phyloP scores from a whole-genome alignment of 2,797 vertebrate species.

The Pogonophryne albipinna region DNA sequence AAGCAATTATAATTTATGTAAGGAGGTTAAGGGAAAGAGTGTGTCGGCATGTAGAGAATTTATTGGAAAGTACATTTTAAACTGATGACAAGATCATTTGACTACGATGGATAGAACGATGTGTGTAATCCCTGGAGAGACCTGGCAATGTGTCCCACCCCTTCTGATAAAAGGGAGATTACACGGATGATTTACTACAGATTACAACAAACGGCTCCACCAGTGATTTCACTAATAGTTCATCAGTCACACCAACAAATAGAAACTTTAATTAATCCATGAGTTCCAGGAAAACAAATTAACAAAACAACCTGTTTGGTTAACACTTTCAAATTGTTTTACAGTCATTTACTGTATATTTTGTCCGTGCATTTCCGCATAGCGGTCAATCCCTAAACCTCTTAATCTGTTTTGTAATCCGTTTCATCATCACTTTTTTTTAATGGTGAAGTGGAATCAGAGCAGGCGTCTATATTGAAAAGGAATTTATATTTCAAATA shows the following conservation, averaged over 20 bases:
- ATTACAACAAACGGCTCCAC: slow-evolving; percentile 64
- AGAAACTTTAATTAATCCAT: slow-evolving; percentile 1
- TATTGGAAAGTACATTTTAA: slow-evolving; percentile 4
- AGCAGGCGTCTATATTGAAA: slow-evolving; percentile 24
- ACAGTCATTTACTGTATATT: slow-evolving; percentile 29
- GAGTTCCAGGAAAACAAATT: slow-evolving; percentile 8
- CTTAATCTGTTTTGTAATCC: slow-evolving; percentile 72
- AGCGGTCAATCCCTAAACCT: slow-evolving; percentile 60
- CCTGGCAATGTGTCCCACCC: slow-evolving; percentile 34
- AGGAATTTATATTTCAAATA: background rate
- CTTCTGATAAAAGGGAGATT: slow-evolving; percentile 81
- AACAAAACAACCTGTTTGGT: slow-evolving; percentile 11
- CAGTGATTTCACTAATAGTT: slow-evolving; percentile 13
- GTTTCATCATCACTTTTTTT: slow-evolving; percentile 72
- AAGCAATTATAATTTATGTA: too few species aligned
- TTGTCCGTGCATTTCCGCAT: slow-evolving; percentile 26
- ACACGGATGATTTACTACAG: slow-evolving; percentile 73
- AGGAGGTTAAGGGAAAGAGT: too few species aligned
- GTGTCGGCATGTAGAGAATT: background rate
- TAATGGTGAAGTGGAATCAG: slow-evolving; percentile 53
- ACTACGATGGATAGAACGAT: slow-evolving; percentile 47
- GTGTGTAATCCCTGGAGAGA: slow-evolving; percentile 69
- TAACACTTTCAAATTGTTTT: background rate
- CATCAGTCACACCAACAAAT: background rate
- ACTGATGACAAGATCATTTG: slow-evolving; percentile 51